Evolutionary conservation across 2,113 vertebrate genomes (phyloP).

Genomic region (Psammodynastes pulverulentus): DNA sequence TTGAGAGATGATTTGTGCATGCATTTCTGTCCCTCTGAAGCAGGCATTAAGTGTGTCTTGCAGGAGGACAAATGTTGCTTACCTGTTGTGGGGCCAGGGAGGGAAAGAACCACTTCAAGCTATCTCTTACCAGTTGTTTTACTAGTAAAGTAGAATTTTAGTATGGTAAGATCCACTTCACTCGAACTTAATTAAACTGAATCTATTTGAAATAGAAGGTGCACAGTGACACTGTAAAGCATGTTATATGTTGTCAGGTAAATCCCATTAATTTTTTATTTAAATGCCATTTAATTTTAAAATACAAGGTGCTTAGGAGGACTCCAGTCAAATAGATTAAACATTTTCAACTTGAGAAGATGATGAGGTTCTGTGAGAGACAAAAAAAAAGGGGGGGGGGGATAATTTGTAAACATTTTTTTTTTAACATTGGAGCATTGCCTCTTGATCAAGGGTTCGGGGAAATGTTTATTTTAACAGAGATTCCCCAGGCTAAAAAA

Average conservation of each 20-base stretch:
- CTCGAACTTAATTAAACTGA: not conserved
- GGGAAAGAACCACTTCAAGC: not conserved
- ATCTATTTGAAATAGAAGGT: not conserved
- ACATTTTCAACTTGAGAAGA: not conserved
- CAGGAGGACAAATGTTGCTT: not conserved
- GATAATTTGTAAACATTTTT: not conserved
- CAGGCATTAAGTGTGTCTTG: not conserved
- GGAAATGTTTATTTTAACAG: not conserved
- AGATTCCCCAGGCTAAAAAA: not conserved
- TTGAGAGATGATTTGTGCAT: not conserved
- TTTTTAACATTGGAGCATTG: not conserved
- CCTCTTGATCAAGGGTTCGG: not conserved
- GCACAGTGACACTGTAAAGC: not conserved
- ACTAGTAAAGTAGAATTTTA: not conserved
- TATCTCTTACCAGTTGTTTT: not conserved
- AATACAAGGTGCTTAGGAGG: not conserved
- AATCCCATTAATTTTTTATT: not conserved
- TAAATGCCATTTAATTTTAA: not conserved
- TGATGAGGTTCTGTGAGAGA: not conserved
- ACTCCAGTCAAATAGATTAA: not conserved
- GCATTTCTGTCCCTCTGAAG: not conserved
- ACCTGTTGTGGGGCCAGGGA: not conserved
- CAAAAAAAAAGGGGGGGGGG: not conserved
- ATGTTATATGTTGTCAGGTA: not conserved
- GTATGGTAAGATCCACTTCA: not conserved